Evolutionary conservation across 2,888 invertebrate species (phyloP).

Genomic region (Teinopalpus imperialis): DNA sequence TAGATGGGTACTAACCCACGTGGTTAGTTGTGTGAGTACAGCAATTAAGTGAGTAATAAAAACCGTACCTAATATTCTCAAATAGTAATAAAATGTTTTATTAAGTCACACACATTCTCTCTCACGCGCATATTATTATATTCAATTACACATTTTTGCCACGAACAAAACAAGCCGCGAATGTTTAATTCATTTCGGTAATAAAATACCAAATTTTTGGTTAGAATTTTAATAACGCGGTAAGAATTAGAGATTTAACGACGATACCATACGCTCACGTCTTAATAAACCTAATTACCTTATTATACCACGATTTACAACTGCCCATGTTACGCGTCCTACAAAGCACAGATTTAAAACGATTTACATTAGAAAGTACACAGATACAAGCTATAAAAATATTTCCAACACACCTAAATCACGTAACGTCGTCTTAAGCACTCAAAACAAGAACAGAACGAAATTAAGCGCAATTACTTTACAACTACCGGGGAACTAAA

Average conservation of each 20-base stretch:
- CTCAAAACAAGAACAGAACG: conserved; percentile 40
- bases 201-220: conserved; percentile 19
- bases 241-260: conserved; percentile 20
- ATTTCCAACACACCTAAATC: conserved; percentile 34
- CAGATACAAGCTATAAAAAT: conserved; percentile 14
- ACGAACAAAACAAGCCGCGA: conserved; percentile 15
- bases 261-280: conserved; percentile 13
- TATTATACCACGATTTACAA: conserved; percentile 16
- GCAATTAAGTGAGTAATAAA: too few relatives aligned
- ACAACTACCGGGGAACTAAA: conserved; percentile 50
- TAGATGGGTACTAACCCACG: too few relatives aligned
- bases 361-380: conserved; percentile 16
- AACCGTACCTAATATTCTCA: too few relatives aligned
- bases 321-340: conserved; percentile 21
- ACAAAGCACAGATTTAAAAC: conserved; percentile 1
- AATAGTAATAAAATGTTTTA: too few relatives aligned
- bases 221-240: conserved; percentile 21
- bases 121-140: too few relatives aligned
- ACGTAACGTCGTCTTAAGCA: conserved; percentile 32
- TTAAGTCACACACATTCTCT: conserved; percentile 19
- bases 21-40: too few relatives aligned
- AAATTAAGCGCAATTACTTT: conserved; percentile 72
- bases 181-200: conserved; percentile 20
- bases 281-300: conserved; percentile 13
- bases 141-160: conserved; percentile 8